Conservation (phyloP, 2,888 invertebrate genomes). For the Drosophila fulvimacula region DNA sequence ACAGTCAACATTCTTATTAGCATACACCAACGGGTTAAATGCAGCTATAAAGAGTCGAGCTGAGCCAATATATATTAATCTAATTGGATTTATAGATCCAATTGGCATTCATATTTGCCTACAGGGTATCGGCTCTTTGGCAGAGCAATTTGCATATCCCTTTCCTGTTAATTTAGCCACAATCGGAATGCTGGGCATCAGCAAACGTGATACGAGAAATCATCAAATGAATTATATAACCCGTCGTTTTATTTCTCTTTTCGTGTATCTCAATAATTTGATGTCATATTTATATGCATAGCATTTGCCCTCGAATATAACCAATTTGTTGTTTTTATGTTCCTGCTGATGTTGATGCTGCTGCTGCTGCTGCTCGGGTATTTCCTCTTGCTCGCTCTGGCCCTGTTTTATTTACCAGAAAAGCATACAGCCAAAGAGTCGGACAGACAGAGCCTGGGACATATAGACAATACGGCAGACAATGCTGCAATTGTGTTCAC, state of each 20-base stretch:
- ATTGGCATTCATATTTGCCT: background rate
- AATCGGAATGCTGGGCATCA: background rate
- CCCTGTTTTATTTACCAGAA: constrained; percentile 69
- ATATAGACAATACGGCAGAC: constrained; percentile 50
- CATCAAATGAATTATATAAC: constrained; percentile 21
- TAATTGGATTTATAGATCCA: background rate
- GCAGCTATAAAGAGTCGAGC: too few relatives aligned
- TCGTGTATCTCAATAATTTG: constrained; percentile 54
- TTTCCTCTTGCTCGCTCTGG: constrained; percentile 21
- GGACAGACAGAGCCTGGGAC: constrained; percentile 6
- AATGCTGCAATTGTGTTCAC: constrained; percentile 73
- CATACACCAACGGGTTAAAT: too few relatives aligned
- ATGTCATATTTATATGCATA: constrained; percentile 61
- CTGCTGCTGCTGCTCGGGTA: constrained; percentile 10
- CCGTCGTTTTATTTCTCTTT: constrained; percentile 10
- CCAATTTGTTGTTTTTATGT: constrained; percentile 52
- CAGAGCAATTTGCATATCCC: background rate
- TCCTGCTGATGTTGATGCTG: constrained; percentile 13
- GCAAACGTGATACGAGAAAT: constrained; percentile 1
- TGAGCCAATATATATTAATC: background rate
- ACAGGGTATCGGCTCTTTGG: background rate
- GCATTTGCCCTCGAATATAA: constrained; percentile 42
- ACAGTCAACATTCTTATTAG: too few relatives aligned
- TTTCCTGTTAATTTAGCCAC: constrained; percentile 4
- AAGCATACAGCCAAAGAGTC: constrained; percentile 39